phyloP scores from a whole-genome alignment of 2,888 invertebrate genomes.

The Plebejus anna region DNA sequence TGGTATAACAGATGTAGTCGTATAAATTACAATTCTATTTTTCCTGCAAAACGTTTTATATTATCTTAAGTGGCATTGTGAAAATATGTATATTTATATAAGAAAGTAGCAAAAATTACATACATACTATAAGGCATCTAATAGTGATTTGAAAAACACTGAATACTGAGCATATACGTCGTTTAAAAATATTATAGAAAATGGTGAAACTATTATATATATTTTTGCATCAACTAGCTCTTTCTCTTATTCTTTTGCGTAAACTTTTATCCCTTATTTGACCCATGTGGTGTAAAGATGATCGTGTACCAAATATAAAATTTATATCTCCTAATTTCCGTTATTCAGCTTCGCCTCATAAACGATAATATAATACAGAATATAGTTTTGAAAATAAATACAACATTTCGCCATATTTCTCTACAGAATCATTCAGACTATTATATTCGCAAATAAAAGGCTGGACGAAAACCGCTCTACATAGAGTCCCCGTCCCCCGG shows the following conservation, averaged over 20 bases:
- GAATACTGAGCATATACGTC: too few relatives aligned
- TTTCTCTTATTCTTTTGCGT: too few relatives aligned
- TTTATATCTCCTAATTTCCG: too few relatives aligned
- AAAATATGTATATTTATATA: neutral
- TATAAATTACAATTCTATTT: neutral
- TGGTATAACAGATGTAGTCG: neutral
- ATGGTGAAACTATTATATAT: too few relatives aligned
- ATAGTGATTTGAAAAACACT: neutral
- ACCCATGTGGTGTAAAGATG: too few relatives aligned
- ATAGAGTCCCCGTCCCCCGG: slow-evolving; percentile 32
- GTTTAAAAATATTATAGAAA: too few relatives aligned
- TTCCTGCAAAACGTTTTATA: neutral
- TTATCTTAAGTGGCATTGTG: neutral
- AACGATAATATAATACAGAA: neutral
- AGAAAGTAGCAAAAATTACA: too few relatives aligned
- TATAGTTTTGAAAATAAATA: neutral
- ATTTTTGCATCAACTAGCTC: too few relatives aligned
- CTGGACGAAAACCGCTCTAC: slow-evolving; percentile 23
- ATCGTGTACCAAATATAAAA: too few relatives aligned
- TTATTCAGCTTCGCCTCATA: neutral
- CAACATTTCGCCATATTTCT: neutral
- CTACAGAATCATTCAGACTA: slow-evolving; percentile 11
- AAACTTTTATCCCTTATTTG: too few relatives aligned
- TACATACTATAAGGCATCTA: neutral
- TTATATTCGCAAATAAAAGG: slow-evolving; percentile 35